Base-by-base conservation (phyloP, 2,113 vertebrate genomes). In the Lepisosteus oculatus region DNA sequence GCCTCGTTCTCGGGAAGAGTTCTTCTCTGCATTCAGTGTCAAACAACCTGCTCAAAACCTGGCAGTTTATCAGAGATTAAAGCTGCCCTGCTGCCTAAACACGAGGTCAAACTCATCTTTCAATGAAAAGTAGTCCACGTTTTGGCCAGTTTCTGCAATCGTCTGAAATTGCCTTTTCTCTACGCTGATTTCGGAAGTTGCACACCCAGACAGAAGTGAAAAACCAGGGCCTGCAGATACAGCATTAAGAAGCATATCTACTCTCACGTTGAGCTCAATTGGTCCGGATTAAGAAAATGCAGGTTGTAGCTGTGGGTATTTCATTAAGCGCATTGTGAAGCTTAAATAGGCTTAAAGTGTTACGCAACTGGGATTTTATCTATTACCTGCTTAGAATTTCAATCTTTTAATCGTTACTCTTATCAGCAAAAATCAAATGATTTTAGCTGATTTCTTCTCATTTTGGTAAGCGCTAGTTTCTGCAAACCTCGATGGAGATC, bases 1-100 rank as follows among this genome's bases (percentile, higher is more conserved):
- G 72, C 68, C 54, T 41, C 80, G 80, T 86, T 84, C 72, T 81
- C 79, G 73, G 63, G 68, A 77, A 78, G 76, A 80, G 81, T 69
- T n/a, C 3, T 9, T 68, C 13, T 68, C 3, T 14, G 67, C 17
- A 45, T 29, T 15, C 41, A n/a, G 59, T 44, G 11, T 42, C 55
- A 69, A 29, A 14, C 55, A 61, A 41, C 68, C 13, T 41, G 47
- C 41, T 41, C 17, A 68, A 57, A 69, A 69, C 12, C 67, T 29
- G 29, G 55, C 54, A 43, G 8, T 69, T 51, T 43, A 66, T 44
- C 64, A 8, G 43, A 13, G 64, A 69, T 59, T 61, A 69, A 55
- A 69, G 42, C 68, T 6, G 13, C n/a, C 12, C 29, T 8, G 2
- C 54, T 14, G 15, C 67, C 67, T 12, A 41, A 6, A 6, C 66